Evolutionary conservation across 1,140 invertebrate species (phyloP).

Genomic region (Solen grandis): DNA sequence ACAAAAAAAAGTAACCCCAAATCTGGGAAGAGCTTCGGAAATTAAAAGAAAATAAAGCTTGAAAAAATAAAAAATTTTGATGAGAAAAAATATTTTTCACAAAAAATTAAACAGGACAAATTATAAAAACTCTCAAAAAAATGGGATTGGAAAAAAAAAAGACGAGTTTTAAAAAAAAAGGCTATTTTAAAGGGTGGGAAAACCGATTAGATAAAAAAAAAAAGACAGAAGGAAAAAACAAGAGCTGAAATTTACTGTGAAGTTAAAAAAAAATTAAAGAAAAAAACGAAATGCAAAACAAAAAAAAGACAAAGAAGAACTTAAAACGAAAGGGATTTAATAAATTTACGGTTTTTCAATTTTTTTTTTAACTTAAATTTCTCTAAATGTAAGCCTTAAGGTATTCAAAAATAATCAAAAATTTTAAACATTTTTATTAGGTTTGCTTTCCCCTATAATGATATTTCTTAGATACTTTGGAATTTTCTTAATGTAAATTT

Average conservation of each 20-base stretch:
- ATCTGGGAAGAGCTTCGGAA: conserved; percentile 58
- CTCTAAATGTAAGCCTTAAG: neutral
- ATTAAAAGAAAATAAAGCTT: conserved; percentile 64
- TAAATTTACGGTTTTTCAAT: conserved; percentile 59
- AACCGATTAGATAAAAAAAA: conserved; percentile 61
- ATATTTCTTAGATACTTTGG: no score
- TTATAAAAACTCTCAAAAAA: conserved; percentile 63
- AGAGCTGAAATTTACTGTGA: conserved; percentile 59
- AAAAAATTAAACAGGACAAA: conserved; percentile 63
- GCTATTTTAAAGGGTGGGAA: conserved; percentile 58
- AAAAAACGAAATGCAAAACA: conserved; percentile 59
- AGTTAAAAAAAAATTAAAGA: conserved; percentile 67
- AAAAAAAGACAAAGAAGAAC: conserved; percentile 61
- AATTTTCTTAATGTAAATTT: neutral
- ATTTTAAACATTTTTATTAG: neutral
- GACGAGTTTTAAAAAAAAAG: conserved; percentile 59
- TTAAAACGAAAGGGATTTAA: no score
- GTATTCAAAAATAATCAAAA: neutral
- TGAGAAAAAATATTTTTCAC: conserved; percentile 66
- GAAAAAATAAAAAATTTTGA: conserved; percentile 64
- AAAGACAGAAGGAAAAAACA: conserved; percentile 59
- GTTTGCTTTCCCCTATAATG: neutral
- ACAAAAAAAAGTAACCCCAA: conserved; percentile 38
- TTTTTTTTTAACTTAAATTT: conserved; percentile 59
- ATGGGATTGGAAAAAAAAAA: conserved; percentile 56